A percentile compares a stretch with the other conserved stretches of the same genome.
These are phyloP conservation scores for Mastomys natalensis DNA, from an alignment of 2,113 vertebrate genomes.

Conservation along the genomic window DNA sequence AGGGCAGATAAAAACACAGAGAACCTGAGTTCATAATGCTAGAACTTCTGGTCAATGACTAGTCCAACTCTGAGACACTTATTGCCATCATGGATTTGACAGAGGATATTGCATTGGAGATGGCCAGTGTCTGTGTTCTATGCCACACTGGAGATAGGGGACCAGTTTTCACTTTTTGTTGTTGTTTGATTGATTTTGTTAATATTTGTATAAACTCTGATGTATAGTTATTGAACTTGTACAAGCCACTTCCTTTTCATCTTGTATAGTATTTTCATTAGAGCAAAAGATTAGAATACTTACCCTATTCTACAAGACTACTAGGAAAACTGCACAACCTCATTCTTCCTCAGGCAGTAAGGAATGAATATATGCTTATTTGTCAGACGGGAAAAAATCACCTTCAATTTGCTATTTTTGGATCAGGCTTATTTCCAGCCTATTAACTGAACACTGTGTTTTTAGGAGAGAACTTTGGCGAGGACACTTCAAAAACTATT, in stretches of 20 bases:
- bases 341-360: slow-evolving; percentile 26
- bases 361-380: slow-evolving; percentile 44
- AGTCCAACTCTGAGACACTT: neutral
- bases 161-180: neutral
- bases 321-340: slow-evolving; percentile 15
- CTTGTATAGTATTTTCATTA: slow-evolving; percentile 1
- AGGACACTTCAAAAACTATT: neutral
- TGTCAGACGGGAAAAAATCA: slow-evolving; percentile 6
- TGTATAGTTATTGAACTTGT: slow-evolving; percentile 36
- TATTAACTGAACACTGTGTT: slow-evolving; percentile 6
- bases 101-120: neutral
- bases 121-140: neutral
- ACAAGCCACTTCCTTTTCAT: neutral
- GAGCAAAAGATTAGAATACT: neutral
- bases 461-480: slow-evolving; percentile 16
- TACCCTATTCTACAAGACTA: neutral
- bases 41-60: neutral
- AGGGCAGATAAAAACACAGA: neutral
- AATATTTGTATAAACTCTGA: neutral
- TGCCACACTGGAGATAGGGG: neutral
- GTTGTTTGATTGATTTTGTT: neutral
- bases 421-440: neutral
- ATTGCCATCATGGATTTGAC: neutral
- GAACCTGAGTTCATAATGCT: neutral
- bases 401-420: slow-evolving; percentile 56